Evolutionary conservation across 2,797 vertebrate species (phyloP), one percentile per base, ranked within the genome.

Genomic region (Enteromius unitaeniatus): DNA sequence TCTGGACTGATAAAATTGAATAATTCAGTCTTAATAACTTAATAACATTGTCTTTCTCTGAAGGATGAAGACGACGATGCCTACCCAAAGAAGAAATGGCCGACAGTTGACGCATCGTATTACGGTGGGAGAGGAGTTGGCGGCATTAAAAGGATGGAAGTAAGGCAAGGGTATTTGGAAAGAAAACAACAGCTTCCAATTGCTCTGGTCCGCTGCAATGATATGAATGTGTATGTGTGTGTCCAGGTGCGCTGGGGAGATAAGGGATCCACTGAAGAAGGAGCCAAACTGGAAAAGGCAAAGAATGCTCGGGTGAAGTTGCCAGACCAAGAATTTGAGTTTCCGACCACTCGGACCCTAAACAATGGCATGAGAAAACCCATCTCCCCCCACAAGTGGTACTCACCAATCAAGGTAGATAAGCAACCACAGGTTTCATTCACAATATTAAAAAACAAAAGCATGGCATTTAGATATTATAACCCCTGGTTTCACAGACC

Each of bases 141-240:
- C 0, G 98, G 98, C 87, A 99, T 99, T 89, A 99, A 99, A 88
- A 93, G 98, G 73, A 99, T 99, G 98, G 98, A 99, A 95, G 98
- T 99, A 83, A 87, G 65, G n/a, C 45, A 76, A 31, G 68, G 19
- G 14, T 13, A 3, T 6, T 7, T 73, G 79, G 49, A 75, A 42
- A 53, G 15, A 37, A 49, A 11, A 15, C 11, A 42, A 74, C 23
- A 69, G 40, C 15, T 60, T 55, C 4, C 7, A 58, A 8, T 81
- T 6, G 3, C n/a, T 78, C n/a, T 28, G 40, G 60, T 42, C n/a
- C 37, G 23, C 23, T 68, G 9, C 19, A 81, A 2, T 51, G 10
- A 74, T 31, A 47, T 6, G 3, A 28, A 10, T 10, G 42, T 4
- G 68, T 86, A 4, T 62, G 42, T 91, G 17, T 51, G 60, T 72